These are phyloP conservation scores for Nycteola revayana DNA, from an alignment of 2,888 invertebrate species.

Conservation along the genomic window DNA sequence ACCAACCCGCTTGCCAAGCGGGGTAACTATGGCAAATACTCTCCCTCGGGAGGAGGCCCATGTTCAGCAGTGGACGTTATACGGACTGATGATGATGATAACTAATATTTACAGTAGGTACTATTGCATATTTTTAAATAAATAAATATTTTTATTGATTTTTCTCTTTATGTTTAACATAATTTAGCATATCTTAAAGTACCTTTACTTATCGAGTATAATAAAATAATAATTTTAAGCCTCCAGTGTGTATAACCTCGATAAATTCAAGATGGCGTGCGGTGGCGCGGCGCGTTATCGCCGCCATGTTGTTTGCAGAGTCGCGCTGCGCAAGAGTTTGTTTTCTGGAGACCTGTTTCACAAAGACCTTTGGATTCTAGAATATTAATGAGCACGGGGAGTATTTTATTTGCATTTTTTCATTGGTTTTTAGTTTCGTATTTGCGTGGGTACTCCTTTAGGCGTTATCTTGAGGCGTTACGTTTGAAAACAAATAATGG, in stretches of 20 bases:
- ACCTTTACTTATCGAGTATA: constrained; percentile 27
- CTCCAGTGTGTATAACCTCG: constrained; percentile 70
- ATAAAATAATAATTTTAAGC: constrained; percentile 69
- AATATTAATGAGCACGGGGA: constrained; percentile 65
- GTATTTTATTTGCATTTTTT: constrained; percentile 38
- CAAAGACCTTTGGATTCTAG: constrained; percentile 58
- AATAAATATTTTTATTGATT: too few relatives aligned
- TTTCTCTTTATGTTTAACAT: too few relatives aligned
- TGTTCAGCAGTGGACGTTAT: too few relatives aligned
- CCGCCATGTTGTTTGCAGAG: constrained; percentile 71
- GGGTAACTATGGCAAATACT: too few relatives aligned
- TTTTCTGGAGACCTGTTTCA: constrained; percentile 72
- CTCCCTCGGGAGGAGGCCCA: too few relatives aligned
- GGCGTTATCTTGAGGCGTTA: constrained; percentile 32
- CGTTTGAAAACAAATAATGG: constrained; percentile 31
- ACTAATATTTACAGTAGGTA: too few relatives aligned
- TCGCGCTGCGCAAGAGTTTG: constrained; percentile 73
- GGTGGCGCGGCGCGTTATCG: constrained; percentile 69
- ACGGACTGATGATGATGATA: too few relatives aligned
- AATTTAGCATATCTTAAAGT: constrained; percentile 15
- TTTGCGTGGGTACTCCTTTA: constrained; percentile 19
- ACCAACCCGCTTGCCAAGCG: too few relatives aligned
- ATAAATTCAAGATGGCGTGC: constrained; percentile 75
- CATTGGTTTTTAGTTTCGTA: constrained; percentile 21
- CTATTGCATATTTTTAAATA: too few relatives aligned